Conservation (phyloP, 2,113 vertebrate species). For the Porphyrio hochstetteri region DNA sequence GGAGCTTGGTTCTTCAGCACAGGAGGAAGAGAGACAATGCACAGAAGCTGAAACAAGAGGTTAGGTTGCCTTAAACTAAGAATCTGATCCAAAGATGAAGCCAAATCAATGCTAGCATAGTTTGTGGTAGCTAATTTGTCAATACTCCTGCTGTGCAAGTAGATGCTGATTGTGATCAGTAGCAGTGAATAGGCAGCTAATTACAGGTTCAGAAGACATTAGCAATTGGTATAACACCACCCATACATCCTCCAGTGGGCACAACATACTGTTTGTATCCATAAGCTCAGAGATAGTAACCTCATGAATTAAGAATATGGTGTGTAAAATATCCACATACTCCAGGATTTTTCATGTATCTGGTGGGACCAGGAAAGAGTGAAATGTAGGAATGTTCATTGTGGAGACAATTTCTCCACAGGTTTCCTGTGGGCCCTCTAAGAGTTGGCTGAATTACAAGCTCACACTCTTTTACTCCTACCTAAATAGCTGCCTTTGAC, state of each 20-base stretch:
- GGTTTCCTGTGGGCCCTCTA: neutral
- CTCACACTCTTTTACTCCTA: neutral
- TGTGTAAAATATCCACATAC: neutral
- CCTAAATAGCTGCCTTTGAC: neutral
- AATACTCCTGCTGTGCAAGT: neutral
- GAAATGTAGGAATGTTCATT: neutral
- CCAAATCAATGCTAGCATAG: neutral
- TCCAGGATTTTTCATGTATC: neutral
- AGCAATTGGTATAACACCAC: accelerated
- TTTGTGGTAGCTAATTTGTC: neutral
- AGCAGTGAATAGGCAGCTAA: neutral
- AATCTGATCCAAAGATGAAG: neutral
- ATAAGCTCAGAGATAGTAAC: neutral
- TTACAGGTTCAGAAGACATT: neutral
- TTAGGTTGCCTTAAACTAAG: neutral
- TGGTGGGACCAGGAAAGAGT: neutral
- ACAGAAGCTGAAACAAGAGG: neutral
- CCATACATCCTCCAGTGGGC: neutral
- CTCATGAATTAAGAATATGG: neutral
- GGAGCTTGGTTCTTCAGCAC: neutral
- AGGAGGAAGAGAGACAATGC: neutral
- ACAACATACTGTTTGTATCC: neutral
- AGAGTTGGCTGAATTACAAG: neutral
- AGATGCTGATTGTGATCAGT: neutral
- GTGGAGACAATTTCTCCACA: neutral